These are phyloP conservation scores for Nebria brevicollis DNA, from an alignment of 2,888 invertebrate genomes.

Conservation along the genomic window DNA sequence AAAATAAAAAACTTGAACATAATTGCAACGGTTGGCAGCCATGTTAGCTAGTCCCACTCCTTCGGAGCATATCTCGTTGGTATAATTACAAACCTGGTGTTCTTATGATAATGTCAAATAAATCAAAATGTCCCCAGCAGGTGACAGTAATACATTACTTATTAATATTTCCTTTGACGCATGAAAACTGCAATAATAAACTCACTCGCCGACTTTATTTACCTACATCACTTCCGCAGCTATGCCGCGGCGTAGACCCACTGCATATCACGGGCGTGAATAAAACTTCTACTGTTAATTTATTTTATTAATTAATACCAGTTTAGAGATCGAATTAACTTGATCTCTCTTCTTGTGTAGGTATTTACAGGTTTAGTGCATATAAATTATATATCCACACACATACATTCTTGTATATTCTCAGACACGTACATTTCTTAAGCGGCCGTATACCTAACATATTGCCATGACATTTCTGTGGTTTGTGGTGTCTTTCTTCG, in stretches of 20 bases:
- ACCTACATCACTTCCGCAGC: neutral
- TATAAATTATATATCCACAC: constrained; percentile 24
- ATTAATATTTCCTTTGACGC: constrained; percentile 36
- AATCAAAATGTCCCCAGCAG: constrained; percentile 46
- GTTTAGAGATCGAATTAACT: constrained; percentile 31
- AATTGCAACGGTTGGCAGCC: constrained; percentile 35
- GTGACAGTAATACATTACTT: constrained; percentile 40
- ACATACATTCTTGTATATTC: constrained; percentile 12
- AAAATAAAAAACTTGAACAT: constrained; percentile 14
- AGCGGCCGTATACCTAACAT: constrained; percentile 10
- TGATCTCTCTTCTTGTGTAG: constrained; percentile 26
- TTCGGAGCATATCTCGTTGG: constrained; percentile 29
- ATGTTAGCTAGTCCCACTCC: constrained; percentile 21
- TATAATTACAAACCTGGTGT: constrained; percentile 36
- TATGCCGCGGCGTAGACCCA: constrained; percentile 9
- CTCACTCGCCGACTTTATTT: neutral
- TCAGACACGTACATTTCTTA: constrained; percentile 16
- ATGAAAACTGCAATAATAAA: constrained; percentile 12
- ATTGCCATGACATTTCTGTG: constrained; percentile 38
- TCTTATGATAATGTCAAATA: constrained; percentile 40
- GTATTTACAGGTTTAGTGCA: constrained; percentile 22
- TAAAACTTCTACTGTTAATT: constrained; percentile 26
- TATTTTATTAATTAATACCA: constrained; percentile 42
- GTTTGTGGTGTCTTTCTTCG: constrained; percentile 28
- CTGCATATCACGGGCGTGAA: constrained; percentile 21